phyloP scores from a whole-genome alignment of 2,797 vertebrate genomes.

The Phylloscopus collybita region DNA sequence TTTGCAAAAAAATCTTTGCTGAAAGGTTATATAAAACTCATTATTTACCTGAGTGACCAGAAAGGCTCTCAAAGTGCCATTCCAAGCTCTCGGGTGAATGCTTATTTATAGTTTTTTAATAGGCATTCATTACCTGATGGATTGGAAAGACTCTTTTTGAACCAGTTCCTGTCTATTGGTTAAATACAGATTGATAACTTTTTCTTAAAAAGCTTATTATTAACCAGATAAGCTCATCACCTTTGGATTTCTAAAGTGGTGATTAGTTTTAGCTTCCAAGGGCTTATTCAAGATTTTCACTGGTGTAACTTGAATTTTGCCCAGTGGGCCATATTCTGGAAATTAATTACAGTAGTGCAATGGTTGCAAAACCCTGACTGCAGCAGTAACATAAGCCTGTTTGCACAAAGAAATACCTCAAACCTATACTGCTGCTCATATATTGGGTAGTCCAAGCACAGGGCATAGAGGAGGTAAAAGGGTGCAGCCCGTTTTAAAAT shows the following conservation, averaged over 20 bases:
- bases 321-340: constrained; percentile 22
- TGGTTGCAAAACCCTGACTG: constrained; percentile 1
- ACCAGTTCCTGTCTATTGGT: constrained; percentile 20
- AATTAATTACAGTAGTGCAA: constrained; percentile 1
- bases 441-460: background rate
- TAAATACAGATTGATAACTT: constrained; percentile 52
- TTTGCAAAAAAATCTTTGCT: constrained; percentile 65
- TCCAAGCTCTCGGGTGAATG: constrained; percentile 65
- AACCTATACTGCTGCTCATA: background rate
- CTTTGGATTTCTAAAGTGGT: constrained; percentile 32
- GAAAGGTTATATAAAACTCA: constrained; percentile 68
- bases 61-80: constrained; percentile 63
- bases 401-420: background rate
- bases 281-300: constrained; percentile 36
- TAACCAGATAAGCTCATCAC: constrained; percentile 39
- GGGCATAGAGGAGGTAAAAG: background rate
- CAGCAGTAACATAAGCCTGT: background rate
- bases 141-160: constrained; percentile 54
- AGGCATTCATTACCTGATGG: constrained; percentile 63
- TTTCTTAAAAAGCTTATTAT: constrained; percentile 48
- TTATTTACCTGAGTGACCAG: constrained; percentile 72
- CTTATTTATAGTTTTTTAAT: constrained; percentile 73
- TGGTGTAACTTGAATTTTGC: constrained; percentile 13
- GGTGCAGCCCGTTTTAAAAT: background rate
- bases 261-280: constrained; percentile 40